phyloP scores from a whole-genome alignment of 2,888 invertebrate species.

The Dastarcus helophoroides region DNA sequence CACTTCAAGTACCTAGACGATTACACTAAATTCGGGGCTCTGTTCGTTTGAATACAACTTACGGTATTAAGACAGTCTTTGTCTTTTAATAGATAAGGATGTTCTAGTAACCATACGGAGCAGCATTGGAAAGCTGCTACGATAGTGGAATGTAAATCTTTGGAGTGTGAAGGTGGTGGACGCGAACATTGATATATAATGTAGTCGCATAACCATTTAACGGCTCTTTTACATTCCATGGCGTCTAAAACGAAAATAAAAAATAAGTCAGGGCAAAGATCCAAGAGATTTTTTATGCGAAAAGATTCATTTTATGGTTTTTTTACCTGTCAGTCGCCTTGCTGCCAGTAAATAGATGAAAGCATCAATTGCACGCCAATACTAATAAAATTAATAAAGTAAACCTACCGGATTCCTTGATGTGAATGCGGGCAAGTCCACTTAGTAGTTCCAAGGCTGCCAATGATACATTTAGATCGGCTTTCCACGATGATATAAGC shows the following conservation, averaged over 20 bases:
- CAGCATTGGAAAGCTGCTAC: constrained; percentile 88
- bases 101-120: constrained; percentile 84
- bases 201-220: constrained; percentile 97
- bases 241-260: constrained; percentile 51
- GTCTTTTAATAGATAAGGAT: constrained; percentile 81
- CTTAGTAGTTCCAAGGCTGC: constrained; percentile 87
- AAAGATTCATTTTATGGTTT: too few relatives aligned
- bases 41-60: constrained; percentile 6
- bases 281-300: too few relatives aligned
- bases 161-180: constrained; percentile 87
- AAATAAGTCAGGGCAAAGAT: background rate
- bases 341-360: constrained; percentile 40
- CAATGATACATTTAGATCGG: constrained; percentile 84
- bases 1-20: constrained; percentile 59
- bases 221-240: constrained; percentile 80
- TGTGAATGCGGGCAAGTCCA: constrained; percentile 81
- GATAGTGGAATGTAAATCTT: constrained; percentile 88
- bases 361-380: too few relatives aligned
- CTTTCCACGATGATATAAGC: constrained; percentile 91
- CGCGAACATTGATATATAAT: constrained; percentile 91
- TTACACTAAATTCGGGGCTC: background rate
- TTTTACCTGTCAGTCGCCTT: constrained; percentile 44
- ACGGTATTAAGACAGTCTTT: constrained; percentile 87
- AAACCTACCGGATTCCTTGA: constrained; percentile 72
- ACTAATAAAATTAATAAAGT: constrained; percentile 2